Evolutionary conservation across 2,113 vertebrate species (phyloP).

Genomic region (Hypanus sabinus): DNA sequence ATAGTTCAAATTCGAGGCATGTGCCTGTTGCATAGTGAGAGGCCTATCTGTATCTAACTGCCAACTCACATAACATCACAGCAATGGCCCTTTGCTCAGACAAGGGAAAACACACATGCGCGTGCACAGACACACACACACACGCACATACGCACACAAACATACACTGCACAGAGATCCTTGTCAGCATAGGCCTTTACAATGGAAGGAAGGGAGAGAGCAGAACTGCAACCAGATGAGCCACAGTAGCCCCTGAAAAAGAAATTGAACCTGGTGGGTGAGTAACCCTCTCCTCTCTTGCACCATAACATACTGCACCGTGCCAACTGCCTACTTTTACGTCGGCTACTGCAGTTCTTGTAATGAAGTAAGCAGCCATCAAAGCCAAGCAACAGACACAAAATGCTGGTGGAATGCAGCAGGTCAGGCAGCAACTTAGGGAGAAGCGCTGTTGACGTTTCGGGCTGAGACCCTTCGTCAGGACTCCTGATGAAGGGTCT

Average conservation of each 20-base stretch:
- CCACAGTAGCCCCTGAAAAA: not conserved
- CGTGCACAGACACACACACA: too few species aligned
- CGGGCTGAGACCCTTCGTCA: too few species aligned
- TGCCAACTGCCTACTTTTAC: not conserved
- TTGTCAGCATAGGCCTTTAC: slow-evolving; percentile 2
- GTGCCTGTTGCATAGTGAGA: not conserved
- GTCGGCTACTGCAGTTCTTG: not conserved
- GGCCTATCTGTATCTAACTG: slow-evolving; percentile 21
- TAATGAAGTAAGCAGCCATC: not conserved
- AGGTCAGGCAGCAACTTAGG: too few species aligned
- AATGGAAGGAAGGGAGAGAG: slow-evolving; percentile 17
- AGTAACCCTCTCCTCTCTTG: not conserved
- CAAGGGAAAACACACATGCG: not conserved
- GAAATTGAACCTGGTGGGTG: not conserved
- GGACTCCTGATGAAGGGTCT: too few species aligned
- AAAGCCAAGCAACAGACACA: not conserved
- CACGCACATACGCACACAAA: not conserved
- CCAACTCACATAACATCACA: slow-evolving; percentile 20
- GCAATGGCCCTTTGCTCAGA: slow-evolving; percentile 27
- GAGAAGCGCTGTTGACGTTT: too few species aligned
- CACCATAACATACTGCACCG: not conserved
- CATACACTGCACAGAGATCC: not conserved
- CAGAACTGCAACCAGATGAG: slow-evolving; percentile 32
- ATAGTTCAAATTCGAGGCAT: slow-evolving; percentile 19
- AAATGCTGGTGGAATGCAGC: too few species aligned